Base-by-base conservation (phyloP, 2,113 vertebrate genomes). In the Gnathonemus echidnorhynchus region DNA sequence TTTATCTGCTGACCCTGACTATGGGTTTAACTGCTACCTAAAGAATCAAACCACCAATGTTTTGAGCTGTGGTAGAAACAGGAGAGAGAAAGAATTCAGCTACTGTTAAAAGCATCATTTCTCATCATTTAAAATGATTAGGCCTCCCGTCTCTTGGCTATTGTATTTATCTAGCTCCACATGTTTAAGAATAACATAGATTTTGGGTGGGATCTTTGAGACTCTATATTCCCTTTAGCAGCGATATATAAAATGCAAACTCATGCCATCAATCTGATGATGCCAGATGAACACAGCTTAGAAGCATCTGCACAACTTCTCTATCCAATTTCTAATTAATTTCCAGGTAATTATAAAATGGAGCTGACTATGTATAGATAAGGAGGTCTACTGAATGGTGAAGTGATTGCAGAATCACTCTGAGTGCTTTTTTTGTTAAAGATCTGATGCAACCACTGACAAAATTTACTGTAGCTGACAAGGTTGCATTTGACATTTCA, bases 41-140 rank as follows among this genome's bases (percentile, higher is more conserved):
- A 31, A 35, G 27, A 35, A 3, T 31, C 27, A 17, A 13, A 2
- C 74, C 31, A 62, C 70, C 3, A 11, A 19, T 80, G 13, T 31
- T 77, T 35, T 77, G 27, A 39, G 70, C 31, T 17, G 31, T 17
- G 70, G 70, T 39, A 35, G 31, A 77, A 27, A 39, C 15, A 3
- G 31, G 15, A 77, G 13, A 77, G 15, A 77, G 13, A 77, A 88
- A 88, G 89, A 58, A 74, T 90, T 88, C 86, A 87, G 88, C 88
- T 89, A 31, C 85, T 83, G 88, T 89, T 52, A 92, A 88, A 70
- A 86, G 88, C 84, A 46, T 90, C 87, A 89, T 89, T 85, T 90
- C 58, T 86, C 56, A 21, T 86, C 74, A 77, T 53, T 86, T 80
- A 90, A 90, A 88, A 86, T 86, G 80, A 62, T n/a, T 80, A 50